These are phyloP conservation scores for Mionectes macconnelli DNA, from an alignment of 2,113 vertebrate species.

Conservation along the genomic window DNA sequence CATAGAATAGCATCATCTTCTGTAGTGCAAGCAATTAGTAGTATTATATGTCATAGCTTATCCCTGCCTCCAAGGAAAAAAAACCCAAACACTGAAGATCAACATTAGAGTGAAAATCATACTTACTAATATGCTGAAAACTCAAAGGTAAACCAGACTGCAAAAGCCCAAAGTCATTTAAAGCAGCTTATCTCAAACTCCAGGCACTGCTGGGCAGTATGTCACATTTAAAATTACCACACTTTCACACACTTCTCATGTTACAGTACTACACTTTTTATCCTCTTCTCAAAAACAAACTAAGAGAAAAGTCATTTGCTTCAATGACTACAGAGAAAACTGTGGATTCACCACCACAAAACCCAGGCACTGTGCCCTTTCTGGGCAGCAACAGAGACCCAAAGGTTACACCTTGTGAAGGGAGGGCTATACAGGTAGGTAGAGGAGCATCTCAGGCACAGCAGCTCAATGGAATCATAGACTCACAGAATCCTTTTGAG, in stretches of 20 bases:
- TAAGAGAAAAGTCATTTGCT: background rate
- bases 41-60: background rate
- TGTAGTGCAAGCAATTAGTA: background rate
- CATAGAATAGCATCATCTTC: background rate
- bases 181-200: background rate
- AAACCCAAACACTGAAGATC: background rate
- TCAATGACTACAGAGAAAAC: rapidly evolving
- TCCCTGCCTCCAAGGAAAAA: background rate
- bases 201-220: background rate
- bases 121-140: background rate
- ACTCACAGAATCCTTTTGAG: background rate
- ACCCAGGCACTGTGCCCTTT: rapidly evolving
- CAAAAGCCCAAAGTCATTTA: background rate
- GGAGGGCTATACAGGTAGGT: rapidly evolving
- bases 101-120: background rate
- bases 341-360: background rate
- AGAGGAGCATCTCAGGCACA: background rate
- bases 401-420: too few relatives aligned
- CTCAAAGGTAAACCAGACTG: background rate
- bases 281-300: background rate
- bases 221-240: background rate
- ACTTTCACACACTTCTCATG: background rate
- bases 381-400: background rate
- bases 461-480: rapidly evolving
- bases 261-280: background rate